A percentile compares a stretch with the other conserved stretches of the same genome.
Evolutionary conservation across 2,797 vertebrate genomes (phyloP).

Genomic region (Spatula versicolor): DNA sequence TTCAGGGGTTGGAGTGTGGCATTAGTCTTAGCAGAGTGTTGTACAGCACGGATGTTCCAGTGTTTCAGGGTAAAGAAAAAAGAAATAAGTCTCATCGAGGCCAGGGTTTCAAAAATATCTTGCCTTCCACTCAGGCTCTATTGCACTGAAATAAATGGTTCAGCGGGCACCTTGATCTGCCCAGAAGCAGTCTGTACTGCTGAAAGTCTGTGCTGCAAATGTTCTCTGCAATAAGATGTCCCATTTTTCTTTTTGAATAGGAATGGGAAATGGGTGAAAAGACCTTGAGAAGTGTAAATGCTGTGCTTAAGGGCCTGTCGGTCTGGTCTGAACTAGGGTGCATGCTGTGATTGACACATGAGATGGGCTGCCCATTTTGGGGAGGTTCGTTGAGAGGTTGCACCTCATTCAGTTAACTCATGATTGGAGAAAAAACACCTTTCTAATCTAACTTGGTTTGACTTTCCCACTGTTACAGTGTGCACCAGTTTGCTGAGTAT

Average conservation of each 20-base stretch:
- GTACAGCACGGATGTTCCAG: neutral
- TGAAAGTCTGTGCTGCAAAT: neutral
- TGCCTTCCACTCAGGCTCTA: neutral
- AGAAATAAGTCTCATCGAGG: neutral
- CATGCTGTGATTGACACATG: neutral
- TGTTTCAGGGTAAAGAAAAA: neutral
- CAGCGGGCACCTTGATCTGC: neutral
- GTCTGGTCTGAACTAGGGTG: neutral
- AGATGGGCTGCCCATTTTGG: neutral
- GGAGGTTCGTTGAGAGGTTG: neutral
- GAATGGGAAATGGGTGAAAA: neutral
- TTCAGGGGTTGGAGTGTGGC: neutral
- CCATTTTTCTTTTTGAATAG: neutral
- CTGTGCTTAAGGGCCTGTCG: neutral
- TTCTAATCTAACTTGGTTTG: neutral
- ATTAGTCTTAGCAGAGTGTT: neutral
- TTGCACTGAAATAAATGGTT: neutral
- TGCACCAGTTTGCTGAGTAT: fast-evolving
- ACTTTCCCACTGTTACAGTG: neutral
- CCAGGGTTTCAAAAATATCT: neutral
- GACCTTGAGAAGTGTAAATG: neutral
- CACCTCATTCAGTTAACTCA: neutral
- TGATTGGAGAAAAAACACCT: neutral
- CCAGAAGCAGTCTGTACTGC: neutral
- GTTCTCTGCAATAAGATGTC: neutral